Conservation (phyloP, 2,113 vertebrate species). For the Antechinus stuartii region DNA sequence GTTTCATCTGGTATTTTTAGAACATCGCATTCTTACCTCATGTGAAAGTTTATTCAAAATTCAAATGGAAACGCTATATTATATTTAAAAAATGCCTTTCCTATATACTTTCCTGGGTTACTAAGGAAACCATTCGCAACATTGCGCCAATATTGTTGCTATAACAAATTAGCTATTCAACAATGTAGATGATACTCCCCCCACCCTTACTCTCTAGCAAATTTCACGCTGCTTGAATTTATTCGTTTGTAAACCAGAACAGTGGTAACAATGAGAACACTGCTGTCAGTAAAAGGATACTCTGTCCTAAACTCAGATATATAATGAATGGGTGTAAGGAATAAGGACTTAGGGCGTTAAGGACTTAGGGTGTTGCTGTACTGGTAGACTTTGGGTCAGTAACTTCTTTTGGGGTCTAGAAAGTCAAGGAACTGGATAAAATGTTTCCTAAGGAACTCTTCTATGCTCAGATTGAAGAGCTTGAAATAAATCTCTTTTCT, state of each 20-base stretch:
- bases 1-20: constrained; percentile 70
- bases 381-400: not conserved
- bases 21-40: constrained; percentile 62
- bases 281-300: constrained; percentile 31
- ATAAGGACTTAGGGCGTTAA: too few species aligned
- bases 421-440: not conserved
- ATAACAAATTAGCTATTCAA: constrained; percentile 63
- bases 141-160: constrained; percentile 52
- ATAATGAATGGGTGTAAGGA: too few species aligned
- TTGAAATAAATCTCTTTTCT: not conserved
- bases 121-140: constrained; percentile 75
- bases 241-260: constrained; percentile 59
- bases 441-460: not conserved
- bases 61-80: constrained; percentile 76
- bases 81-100: constrained; percentile 71
- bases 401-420: not conserved
- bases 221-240: constrained; percentile 69
- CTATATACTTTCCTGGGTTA: constrained; percentile 59
- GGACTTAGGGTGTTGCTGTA: too few species aligned
- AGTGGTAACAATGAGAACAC: constrained; percentile 33
- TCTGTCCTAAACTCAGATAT: not conserved
- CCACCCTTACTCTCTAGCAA: constrained; percentile 58
- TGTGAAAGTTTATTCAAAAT: constrained; percentile 70
- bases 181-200: constrained; percentile 36
- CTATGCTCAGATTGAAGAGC: not conserved